Conservation (phyloP, 1,140 invertebrate genomes). For the Heliconius hermathena region DNA sequence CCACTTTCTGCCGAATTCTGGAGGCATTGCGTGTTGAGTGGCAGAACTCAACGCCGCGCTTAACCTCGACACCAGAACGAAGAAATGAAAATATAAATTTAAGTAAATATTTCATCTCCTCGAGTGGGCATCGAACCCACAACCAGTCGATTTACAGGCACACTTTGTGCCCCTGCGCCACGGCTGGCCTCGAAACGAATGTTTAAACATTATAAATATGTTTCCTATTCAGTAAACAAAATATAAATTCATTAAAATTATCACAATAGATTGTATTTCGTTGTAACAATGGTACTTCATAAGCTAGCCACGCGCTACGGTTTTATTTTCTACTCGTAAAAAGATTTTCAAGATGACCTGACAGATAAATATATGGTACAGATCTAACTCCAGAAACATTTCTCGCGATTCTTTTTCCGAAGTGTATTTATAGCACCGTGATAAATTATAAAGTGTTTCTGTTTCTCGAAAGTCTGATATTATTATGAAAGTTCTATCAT, state of each 20-base stretch:
- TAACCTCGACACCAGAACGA: too few relatives aligned
- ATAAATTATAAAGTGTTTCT: constrained; percentile 28
- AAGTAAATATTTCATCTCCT: too few relatives aligned
- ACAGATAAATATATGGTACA: constrained; percentile 29
- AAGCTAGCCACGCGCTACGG: background rate
- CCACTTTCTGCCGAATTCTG: too few relatives aligned
- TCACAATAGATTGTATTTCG: background rate
- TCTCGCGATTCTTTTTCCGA: constrained; percentile 20
- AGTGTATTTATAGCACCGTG: constrained; percentile 16
- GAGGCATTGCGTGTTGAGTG: too few relatives aligned
- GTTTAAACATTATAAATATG: too few relatives aligned
- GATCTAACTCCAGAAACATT: constrained; percentile 18
- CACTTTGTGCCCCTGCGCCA: too few relatives aligned
- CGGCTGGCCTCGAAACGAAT: too few relatives aligned
- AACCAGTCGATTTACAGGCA: too few relatives aligned
- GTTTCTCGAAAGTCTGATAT: background rate
- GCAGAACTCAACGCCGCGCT: too few relatives aligned
- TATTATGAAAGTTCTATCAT: background rate
- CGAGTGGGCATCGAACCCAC: too few relatives aligned
- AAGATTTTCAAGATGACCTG: constrained; percentile 15
- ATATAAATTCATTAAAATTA: background rate
- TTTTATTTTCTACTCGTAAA: background rate
- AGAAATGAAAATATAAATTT: too few relatives aligned
- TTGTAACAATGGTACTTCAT: background rate
- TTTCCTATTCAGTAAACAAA: too few relatives aligned